phyloP scores from a whole-genome alignment of 2,888 invertebrate species.

The Trachelus tabidus region DNA sequence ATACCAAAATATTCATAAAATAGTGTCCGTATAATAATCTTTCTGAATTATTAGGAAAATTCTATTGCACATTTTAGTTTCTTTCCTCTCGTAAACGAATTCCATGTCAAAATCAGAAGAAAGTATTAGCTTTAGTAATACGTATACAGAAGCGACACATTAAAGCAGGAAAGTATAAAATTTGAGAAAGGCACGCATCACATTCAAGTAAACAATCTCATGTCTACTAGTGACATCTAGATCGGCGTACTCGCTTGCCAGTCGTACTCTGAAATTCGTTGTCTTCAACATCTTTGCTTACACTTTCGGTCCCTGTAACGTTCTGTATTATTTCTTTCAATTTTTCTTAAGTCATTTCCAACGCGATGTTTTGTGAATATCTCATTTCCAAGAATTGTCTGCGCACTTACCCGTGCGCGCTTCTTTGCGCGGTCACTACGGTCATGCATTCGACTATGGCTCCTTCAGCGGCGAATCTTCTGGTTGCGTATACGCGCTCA shows the following conservation, averaged over 20 bases:
- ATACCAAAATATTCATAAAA: neutral
- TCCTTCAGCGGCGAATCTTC: neutral
- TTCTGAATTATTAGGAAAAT: neutral
- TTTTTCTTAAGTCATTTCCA: neutral
- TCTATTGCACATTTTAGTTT: neutral
- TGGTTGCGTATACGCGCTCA: neutral
- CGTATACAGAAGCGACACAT: neutral
- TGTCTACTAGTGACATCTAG: conserved; percentile 26
- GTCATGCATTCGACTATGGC: neutral
- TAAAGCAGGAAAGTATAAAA: neutral
- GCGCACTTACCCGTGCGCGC: conserved; percentile 1
- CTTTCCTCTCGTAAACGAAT: neutral
- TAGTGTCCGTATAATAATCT: neutral
- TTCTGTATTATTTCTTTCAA: neutral
- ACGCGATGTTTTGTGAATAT: neutral
- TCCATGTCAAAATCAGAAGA: neutral
- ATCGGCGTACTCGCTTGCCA: conserved; percentile 28
- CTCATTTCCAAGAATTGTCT: neutral
- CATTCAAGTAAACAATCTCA: neutral
- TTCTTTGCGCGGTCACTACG: neutral
- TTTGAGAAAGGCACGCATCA: neutral
- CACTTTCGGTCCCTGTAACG: neutral
- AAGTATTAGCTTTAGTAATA: neutral
- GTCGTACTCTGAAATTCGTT: conserved; percentile 8
- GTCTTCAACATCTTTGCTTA: neutral